These are phyloP conservation scores for Boulengeromyrus knoepffleri DNA, from an alignment of 2,113 vertebrate genomes.

Conservation along the genomic window DNA sequence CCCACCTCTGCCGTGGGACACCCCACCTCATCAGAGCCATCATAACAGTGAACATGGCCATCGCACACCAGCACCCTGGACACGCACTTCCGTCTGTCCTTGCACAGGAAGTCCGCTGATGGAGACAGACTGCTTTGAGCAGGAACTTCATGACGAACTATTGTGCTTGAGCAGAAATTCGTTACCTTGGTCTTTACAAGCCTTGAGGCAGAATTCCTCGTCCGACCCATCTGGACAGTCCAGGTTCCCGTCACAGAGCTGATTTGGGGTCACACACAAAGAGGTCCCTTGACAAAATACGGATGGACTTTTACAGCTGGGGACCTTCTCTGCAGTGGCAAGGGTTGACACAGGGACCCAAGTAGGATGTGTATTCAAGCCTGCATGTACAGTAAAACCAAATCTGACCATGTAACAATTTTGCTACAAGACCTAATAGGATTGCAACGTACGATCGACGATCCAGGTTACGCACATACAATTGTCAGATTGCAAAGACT, in stretches of 20 bases:
- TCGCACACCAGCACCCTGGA: slow-evolving; percentile 53
- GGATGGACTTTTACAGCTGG: slow-evolving; percentile 48
- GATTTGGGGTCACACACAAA: slow-evolving; percentile 55
- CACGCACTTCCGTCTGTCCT: neutral
- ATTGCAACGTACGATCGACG: too few relatives aligned
- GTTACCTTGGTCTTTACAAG: neutral
- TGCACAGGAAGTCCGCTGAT: neutral
- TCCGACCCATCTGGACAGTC: slow-evolving; percentile 78
- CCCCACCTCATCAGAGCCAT: slow-evolving; percentile 67
- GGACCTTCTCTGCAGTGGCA: too few relatives aligned
- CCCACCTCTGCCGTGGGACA: slow-evolving; percentile 46
- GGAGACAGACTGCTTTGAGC: neutral
- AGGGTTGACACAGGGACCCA: too few relatives aligned
- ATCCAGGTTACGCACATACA: too few relatives aligned
- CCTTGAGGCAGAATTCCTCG: slow-evolving; percentile 56
- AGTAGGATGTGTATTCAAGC: too few relatives aligned
- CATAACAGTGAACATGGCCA: slow-evolving; percentile 61
- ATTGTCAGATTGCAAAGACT: too few relatives aligned
- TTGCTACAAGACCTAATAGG: too few relatives aligned
- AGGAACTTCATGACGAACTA: neutral
- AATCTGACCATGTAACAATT: too few relatives aligned
- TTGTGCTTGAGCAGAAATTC: neutral
- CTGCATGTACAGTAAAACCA: too few relatives aligned
- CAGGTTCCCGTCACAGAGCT: slow-evolving; percentile 65
- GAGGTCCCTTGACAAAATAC: slow-evolving; percentile 48